A percentile compares a stretch with the other conserved stretches of the same genome.
phyloP scores from a whole-genome alignment of 2,113 vertebrate species.

The Cebidichthys violaceus region DNA sequence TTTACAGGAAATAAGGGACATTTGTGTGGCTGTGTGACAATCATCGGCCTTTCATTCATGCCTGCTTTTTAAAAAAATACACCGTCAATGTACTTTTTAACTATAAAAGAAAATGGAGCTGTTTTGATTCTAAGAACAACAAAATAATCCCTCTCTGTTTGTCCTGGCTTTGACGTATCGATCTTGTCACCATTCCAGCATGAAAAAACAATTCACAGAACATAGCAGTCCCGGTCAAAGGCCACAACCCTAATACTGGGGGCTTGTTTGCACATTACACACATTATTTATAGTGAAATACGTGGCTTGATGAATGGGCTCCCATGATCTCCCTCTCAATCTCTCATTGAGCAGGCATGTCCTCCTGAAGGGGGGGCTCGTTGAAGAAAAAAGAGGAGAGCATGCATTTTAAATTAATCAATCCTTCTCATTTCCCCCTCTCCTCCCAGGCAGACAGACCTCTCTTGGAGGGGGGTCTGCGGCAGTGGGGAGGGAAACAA shows the following conservation, averaged over 20 bases:
- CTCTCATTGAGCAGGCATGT: conserved; percentile 62
- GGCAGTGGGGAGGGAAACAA: conserved; percentile 49
- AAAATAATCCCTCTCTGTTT: conserved; percentile 15
- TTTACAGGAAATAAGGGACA: background rate
- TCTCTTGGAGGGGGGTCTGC: conserved; percentile 63
- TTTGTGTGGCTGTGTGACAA: background rate
- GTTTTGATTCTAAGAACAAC: conserved; percentile 22
- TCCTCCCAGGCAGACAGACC: conserved; percentile 66
- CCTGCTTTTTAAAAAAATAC: background rate
- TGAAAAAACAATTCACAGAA: conserved; percentile 49
- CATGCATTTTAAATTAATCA: conserved; percentile 79
- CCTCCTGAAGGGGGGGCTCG: conserved; percentile 47
- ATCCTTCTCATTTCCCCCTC: conserved; percentile 72
- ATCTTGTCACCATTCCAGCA: conserved; percentile 11
- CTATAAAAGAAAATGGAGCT: background rate
- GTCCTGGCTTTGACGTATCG: conserved; percentile 34
- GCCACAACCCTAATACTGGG: conserved; percentile 33
- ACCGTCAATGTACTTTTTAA: conserved; percentile 1
- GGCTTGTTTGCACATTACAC: conserved; percentile 68
- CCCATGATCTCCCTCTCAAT: conserved; percentile 53
- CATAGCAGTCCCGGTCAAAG: conserved; percentile 49
- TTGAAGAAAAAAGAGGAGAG: conserved; percentile 50
- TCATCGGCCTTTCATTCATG: background rate
- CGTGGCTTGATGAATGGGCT: conserved; percentile 68
- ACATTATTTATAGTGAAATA: conserved; percentile 59